A percentile compares a stretch with the other conserved stretches of the same genome.
Evolutionary conservation across 2,113 vertebrate genomes (phyloP).

Genomic region (Gavia stellata): DNA sequence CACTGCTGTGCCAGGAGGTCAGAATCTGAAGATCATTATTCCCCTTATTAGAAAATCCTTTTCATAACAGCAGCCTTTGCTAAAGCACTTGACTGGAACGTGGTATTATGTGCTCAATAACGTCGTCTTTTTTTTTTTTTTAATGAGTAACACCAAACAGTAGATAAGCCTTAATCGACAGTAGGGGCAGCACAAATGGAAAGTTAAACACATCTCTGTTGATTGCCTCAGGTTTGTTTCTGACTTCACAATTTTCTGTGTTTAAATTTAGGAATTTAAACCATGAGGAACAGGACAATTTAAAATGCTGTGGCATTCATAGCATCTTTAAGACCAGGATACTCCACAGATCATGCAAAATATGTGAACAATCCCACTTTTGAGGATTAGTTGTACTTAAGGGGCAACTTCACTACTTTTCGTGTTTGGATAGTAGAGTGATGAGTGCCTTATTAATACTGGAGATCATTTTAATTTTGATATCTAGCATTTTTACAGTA

Average conservation of each 20-base stretch:
- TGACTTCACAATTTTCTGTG: background rate
- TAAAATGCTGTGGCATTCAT: background rate
- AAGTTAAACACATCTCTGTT: slow-evolving; percentile 34
- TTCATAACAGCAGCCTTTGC: slow-evolving; percentile 42
- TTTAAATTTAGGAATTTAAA: background rate
- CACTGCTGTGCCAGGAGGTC: slow-evolving; percentile 72
- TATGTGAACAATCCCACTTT: background rate
- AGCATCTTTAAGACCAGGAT: background rate
- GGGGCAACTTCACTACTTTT: background rate
- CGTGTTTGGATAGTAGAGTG: background rate
- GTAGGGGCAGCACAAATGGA: slow-evolving; percentile 46
- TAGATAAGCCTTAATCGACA: slow-evolving; percentile 43
- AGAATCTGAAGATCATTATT: slow-evolving; percentile 73
- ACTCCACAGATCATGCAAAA: background rate
- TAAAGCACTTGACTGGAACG: slow-evolving; percentile 23
- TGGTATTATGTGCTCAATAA: background rate
- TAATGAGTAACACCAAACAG: background rate
- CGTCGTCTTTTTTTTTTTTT: background rate
- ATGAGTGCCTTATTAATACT: background rate
- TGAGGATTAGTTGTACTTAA: background rate
- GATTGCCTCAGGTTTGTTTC: background rate
- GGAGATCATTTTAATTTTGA: background rate
- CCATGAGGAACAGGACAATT: background rate
- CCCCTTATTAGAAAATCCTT: slow-evolving; percentile 54
- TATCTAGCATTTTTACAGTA: background rate